Evolutionary conservation across 2,113 vertebrate genomes (phyloP).

Genomic region (Callocephalon fimbriatum): DNA sequence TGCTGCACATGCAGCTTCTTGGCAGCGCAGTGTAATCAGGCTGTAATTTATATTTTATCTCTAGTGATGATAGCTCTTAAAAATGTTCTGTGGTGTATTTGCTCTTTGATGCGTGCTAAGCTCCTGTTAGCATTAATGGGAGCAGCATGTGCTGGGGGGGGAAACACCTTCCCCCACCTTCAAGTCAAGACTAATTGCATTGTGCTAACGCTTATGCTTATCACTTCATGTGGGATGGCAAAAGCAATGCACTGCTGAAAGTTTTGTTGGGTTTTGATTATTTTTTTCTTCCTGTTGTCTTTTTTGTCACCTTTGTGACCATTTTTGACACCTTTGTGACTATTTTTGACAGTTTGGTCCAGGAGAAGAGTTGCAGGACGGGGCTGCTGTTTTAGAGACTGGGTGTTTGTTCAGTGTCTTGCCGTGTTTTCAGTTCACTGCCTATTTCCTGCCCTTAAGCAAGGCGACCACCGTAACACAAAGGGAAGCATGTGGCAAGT

Average conservation of each 20-base stretch:
- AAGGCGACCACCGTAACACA: not conserved
- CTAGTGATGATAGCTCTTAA: constrained; percentile 55
- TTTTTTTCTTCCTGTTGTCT: not conserved
- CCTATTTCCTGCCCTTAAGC: constrained; percentile 44
- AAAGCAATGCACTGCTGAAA: not conserved
- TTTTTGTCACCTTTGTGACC: not conserved
- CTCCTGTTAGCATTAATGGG: constrained; percentile 57
- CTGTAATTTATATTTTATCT: constrained; percentile 63
- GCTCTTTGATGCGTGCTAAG: constrained; percentile 55
- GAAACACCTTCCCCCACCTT: not conserved
- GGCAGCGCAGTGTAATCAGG: not conserved
- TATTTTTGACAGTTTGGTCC: not conserved
- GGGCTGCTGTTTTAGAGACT: not conserved
- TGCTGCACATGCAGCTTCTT: not conserved
- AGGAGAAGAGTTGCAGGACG: not conserved
- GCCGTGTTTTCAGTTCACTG: not conserved
- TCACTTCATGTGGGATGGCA: not conserved
- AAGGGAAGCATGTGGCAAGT: not conserved
- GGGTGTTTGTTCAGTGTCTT: not conserved
- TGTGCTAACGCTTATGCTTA: not conserved
- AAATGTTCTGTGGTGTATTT: constrained; percentile 52
- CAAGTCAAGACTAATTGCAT: not conserved
- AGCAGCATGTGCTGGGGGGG: not conserved
- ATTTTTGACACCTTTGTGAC: not conserved
- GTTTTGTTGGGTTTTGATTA: accelerated